A percentile compares a stretch with the other conserved stretches of the same genome.
phyloP scores from a whole-genome alignment of 2,797 vertebrate species.

The Aulostomus chinensis region DNA sequence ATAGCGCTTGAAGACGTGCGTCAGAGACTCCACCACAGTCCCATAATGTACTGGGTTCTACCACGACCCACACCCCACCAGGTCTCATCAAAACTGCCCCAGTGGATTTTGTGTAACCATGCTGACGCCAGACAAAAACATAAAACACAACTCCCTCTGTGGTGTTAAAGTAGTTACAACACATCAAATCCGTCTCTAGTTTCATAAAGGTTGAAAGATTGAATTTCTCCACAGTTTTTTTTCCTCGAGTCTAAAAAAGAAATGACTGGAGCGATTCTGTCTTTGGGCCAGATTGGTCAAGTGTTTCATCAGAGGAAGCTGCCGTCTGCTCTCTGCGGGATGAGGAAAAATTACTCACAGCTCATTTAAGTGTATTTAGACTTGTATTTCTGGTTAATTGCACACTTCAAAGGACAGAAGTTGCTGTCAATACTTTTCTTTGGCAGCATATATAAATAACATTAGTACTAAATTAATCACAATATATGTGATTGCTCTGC shows the following conservation, averaged over 20 bases:
- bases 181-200: too few relatives aligned
- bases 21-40: constrained; percentile 33
- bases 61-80: too few relatives aligned
- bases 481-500: too few relatives aligned
- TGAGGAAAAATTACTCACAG: constrained; percentile 8
- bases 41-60: too few relatives aligned
- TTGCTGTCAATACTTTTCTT: background rate
- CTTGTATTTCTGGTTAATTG: constrained; percentile 7
- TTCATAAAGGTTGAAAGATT: too few relatives aligned
- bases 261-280: constrained; percentile 2
- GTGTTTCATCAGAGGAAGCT: constrained; percentile 37
- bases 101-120: too few relatives aligned
- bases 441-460: too few relatives aligned
- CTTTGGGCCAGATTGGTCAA: constrained; percentile 3
- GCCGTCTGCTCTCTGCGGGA: constrained; percentile 9
- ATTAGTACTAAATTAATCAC: background rate
- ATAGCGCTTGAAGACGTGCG: constrained; percentile 21
- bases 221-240: too few relatives aligned
- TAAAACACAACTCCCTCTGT: too few relatives aligned
- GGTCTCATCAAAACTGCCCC: too few relatives aligned
- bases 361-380: constrained; percentile 24
- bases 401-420: constrained; percentile 2
- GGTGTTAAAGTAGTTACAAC: too few relatives aligned
- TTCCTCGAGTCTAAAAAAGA: background rate
- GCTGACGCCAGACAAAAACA: too few relatives aligned